Conservation (phyloP, 1,140 invertebrate genomes). For the Neoseiulus cucumeris region DNA sequence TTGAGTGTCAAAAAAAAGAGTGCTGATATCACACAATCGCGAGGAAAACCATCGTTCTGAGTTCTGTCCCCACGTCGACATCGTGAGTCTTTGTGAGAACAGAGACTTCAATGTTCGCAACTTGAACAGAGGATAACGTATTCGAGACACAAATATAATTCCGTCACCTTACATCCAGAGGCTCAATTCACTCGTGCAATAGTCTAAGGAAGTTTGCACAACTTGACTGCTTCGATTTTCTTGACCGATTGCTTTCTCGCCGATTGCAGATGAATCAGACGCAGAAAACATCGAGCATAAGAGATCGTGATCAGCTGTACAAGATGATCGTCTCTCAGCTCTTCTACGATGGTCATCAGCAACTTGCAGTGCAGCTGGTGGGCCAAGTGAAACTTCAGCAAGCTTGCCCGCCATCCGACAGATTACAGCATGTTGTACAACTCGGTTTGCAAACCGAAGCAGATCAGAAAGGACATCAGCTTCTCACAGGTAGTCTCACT, state of each 20-base stretch:
- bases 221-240: neutral
- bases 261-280: constrained; percentile 8
- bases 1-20: too few species aligned
- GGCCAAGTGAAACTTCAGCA: constrained; percentile 63
- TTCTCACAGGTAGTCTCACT: constrained; percentile 1
- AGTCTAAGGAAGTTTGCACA: too few species aligned
- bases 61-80: too few species aligned
- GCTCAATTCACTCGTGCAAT: too few species aligned
- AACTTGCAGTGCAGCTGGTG: constrained; percentile 59
- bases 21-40: too few species aligned
- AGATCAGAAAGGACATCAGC: constrained; percentile 25
- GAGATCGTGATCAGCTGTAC: constrained; percentile 14
- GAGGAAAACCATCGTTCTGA: too few species aligned
- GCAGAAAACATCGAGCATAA: constrained; percentile 9
- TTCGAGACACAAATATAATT: too few species aligned
- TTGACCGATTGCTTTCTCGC: neutral
- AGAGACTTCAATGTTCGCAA: too few species aligned
- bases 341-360: constrained; percentile 80
- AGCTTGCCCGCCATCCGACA: constrained; percentile 81
- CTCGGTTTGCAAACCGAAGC: constrained; percentile 71
- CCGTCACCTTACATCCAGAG: too few species aligned
- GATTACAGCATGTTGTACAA: constrained; percentile 59
- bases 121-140: too few species aligned
- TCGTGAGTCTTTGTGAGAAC: too few species aligned
- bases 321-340: constrained; percentile 34